Evolutionary conservation across 2,888 invertebrate species (phyloP), one percentile per base, ranked within the genome.

Genomic region (Liodrosophila aerea): DNA sequence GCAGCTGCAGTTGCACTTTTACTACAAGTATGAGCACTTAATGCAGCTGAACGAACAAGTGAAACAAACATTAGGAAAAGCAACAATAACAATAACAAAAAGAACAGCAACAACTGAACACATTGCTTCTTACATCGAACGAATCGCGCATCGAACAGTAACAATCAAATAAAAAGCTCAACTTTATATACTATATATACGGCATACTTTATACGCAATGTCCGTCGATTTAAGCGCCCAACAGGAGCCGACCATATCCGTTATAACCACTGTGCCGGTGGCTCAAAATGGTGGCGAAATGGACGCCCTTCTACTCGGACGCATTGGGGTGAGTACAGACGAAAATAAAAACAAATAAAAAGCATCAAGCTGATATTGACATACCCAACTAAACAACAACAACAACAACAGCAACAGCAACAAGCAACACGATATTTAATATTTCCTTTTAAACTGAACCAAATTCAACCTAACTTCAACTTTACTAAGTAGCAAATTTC

Each of bases 261-360:
- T 89, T 59, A 89, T 89, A 72, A 87, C 89, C 49, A 86, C 89
- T 34, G 89, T 87, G 64, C 89, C 89, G 22, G 89, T 86, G 56
- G 87, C 89, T 43, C 89, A 89, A 61, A 89, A 88, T 85, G 94
- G 94, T 89, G 93, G 94, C 74, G 95, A 95, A 91, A 95, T 95
- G 95, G 95, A 95, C 87, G 95, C 95, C 41, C 90, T 95, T 76
- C 92, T 95, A 69, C 92, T 95, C 52, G 95, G 95, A 71, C 91
- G 94, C 87, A 95, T 94, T 46, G 93, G 94, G 94, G 95, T 95
- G 92, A 94, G 94, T 90, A 66, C 29, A 1, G 7, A 31, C 12
- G 1, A 15, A 7, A 7, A 31, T 22, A 5, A n/a, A n/a, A n/a
- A n/a, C n/a, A n/a, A n/a, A n/a, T n/a, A n/a, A n/a, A n/a, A n/a